Conservation (phyloP, 2,888 invertebrate genomes). For the Geotrupes spiniger region DNA sequence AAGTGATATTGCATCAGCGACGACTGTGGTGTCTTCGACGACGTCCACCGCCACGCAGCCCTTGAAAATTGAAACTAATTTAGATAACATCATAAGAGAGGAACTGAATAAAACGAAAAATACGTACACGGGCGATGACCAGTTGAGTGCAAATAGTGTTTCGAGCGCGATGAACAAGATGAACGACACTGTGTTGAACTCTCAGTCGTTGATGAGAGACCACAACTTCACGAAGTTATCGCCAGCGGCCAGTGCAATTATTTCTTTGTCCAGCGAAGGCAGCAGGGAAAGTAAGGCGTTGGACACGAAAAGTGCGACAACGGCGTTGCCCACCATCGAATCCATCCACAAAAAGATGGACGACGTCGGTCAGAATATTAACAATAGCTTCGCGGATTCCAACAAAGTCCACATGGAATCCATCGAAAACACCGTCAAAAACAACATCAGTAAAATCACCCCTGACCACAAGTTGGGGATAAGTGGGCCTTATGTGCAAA, state of each 20-base stretch:
- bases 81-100: slow-evolving; percentile 32
- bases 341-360: slow-evolving; percentile 17
- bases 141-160: slow-evolving; percentile 46
- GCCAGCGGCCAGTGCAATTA: slow-evolving; percentile 28
- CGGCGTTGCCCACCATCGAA: slow-evolving; percentile 32
- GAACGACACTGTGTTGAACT: slow-evolving; percentile 48
- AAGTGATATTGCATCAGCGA: slow-evolving; percentile 35
- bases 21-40: slow-evolving; percentile 46
- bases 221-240: slow-evolving; percentile 35
- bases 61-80: slow-evolving; percentile 45
- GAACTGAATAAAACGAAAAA: slow-evolving; percentile 24
- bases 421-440: slow-evolving; percentile 20
- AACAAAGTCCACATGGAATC: slow-evolving; percentile 22
- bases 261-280: slow-evolving; percentile 21
- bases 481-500: slow-evolving; percentile 29
- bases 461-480: slow-evolving; percentile 32
- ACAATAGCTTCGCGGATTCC: slow-evolving; percentile 19
- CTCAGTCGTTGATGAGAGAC: slow-evolving; percentile 46
- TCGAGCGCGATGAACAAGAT: slow-evolving; percentile 48
- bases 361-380: slow-evolving; percentile 15
- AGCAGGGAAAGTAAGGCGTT: slow-evolving; percentile 26
- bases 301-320: slow-evolving; percentile 33
- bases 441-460: slow-evolving; percentile 38
- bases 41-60: slow-evolving; percentile 48
- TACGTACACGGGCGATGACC: slow-evolving; percentile 27